Evolutionary conservation across 2,888 invertebrate species (phyloP).

Genomic region (Tipula helvola): DNA sequence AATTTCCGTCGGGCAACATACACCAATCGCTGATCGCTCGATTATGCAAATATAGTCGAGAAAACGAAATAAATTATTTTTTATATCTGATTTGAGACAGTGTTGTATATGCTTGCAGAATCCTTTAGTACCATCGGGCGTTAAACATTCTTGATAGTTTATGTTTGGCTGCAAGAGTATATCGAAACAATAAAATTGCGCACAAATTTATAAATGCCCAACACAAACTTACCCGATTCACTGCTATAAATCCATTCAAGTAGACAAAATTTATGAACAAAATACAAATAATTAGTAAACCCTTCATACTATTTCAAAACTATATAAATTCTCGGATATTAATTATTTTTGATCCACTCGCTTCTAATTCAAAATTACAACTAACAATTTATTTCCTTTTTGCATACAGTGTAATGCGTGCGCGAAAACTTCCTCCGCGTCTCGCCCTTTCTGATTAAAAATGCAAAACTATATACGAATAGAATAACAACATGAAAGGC

Average conservation of each 20-base stretch:
- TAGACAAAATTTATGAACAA: neutral
- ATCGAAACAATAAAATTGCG: neutral
- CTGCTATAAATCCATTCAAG: neutral
- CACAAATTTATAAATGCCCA: neutral
- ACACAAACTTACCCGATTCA: neutral
- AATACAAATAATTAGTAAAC: neutral
- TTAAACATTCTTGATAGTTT: slow-evolving; percentile 45
- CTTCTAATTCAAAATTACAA: neutral
- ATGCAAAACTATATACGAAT: neutral
- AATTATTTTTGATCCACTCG: neutral
- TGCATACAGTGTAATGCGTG: neutral
- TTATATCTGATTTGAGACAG: slow-evolving; percentile 47
- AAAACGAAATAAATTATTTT: slow-evolving; percentile 43
- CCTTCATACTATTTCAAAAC: neutral
- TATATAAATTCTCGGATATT: too few species aligned
- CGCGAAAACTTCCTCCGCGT: neutral
- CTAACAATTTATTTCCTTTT: neutral
- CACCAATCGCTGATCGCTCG: slow-evolving; percentile 53
- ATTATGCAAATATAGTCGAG: slow-evolving; percentile 60
- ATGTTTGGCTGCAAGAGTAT: slow-evolving; percentile 41
- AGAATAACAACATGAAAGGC: neutral
- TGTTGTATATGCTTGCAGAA: slow-evolving; percentile 50
- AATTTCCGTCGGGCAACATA: slow-evolving; percentile 55
- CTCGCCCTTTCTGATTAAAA: neutral
- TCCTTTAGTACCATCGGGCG: slow-evolving; percentile 44